Evolutionary conservation across 2,888 invertebrate genomes (phyloP).

Genomic region (Drosophila paramelanica): DNA sequence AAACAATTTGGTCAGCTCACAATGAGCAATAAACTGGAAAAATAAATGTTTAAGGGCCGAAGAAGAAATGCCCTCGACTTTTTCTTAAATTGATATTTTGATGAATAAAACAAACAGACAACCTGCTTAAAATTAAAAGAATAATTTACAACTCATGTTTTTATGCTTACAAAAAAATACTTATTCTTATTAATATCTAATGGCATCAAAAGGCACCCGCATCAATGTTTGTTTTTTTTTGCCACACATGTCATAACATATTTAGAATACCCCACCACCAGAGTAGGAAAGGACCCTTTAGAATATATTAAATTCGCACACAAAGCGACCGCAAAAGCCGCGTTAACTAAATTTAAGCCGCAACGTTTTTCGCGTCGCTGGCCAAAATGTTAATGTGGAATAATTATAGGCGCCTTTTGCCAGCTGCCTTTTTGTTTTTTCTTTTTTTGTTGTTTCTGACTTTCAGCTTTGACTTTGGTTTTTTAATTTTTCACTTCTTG

Average conservation of each 20-base stretch:
- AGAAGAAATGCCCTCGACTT: not conserved
- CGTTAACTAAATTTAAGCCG: constrained; percentile 62
- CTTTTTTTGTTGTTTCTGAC: constrained; percentile 9
- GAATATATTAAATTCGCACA: constrained; percentile 44
- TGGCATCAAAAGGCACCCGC: too few species aligned
- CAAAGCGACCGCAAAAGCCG: constrained; percentile 47
- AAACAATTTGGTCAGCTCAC: constrained; percentile 25
- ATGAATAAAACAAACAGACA: not conserved
- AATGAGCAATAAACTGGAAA: not conserved
- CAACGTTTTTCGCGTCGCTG: constrained; percentile 61
- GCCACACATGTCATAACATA: not conserved
- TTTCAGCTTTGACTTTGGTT: constrained; percentile 11
- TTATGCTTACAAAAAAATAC: too few species aligned
- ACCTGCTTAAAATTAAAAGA: too few species aligned
- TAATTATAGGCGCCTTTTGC: constrained; percentile 60
- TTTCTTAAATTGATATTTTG: not conserved
- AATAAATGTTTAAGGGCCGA: not conserved
- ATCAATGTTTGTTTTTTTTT: too few species aligned
- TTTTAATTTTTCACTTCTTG: constrained; percentile 7
- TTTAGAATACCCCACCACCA: not conserved
- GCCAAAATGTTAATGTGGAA: constrained; percentile 74
- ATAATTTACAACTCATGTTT: too few species aligned
- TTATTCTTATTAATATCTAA: too few species aligned
- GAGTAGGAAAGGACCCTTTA: constrained; percentile 8
- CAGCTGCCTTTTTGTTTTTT: constrained; percentile 17